Evolutionary conservation across 2,797 vertebrate species (phyloP).

Genomic region (Propithecus perrieri): DNA sequence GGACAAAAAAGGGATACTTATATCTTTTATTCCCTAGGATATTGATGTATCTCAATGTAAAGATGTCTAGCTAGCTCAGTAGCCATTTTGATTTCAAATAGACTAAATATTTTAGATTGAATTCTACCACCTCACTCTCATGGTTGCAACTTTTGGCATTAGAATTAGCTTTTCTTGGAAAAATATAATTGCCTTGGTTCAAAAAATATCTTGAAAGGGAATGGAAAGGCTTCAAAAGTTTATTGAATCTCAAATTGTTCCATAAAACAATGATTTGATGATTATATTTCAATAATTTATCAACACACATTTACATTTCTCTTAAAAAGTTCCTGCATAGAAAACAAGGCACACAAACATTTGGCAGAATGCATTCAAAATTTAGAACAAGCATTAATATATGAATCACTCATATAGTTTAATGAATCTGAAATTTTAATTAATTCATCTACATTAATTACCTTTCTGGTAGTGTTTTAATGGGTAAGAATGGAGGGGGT

Average conservation of each 20-base stretch:
- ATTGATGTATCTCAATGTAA: not conserved
- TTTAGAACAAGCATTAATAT: not conserved
- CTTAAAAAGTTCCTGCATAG: conserved; percentile 4
- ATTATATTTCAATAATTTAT: conserved; percentile 32
- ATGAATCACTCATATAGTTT: not conserved
- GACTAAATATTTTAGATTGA: conserved; percentile 53
- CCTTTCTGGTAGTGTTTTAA: not conserved
- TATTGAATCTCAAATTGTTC: not conserved
- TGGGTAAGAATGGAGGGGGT: not conserved
- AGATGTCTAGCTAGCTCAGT: not conserved
- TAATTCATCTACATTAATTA: not conserved
- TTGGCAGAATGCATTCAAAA: conserved; percentile 21
- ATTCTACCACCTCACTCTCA: not conserved
- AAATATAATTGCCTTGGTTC: conserved; percentile 23
- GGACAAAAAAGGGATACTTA: not conserved
- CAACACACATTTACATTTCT: not conserved
- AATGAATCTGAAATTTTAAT: conserved; percentile 27
- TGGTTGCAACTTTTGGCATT: conserved; percentile 30
- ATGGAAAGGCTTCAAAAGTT: not conserved
- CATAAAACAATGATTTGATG: conserved; percentile 1
- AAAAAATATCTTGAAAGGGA: conserved; percentile 28
- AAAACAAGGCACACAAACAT: not conserved
- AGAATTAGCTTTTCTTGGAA: conserved; percentile 34
- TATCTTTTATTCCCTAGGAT: not conserved
- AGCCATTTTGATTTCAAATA: conserved; percentile 26